A percentile compares a stretch with the other conserved stretches of the same genome.
Conservation (phyloP, 2,113 vertebrate species). For the Strigops habroptila region DNA sequence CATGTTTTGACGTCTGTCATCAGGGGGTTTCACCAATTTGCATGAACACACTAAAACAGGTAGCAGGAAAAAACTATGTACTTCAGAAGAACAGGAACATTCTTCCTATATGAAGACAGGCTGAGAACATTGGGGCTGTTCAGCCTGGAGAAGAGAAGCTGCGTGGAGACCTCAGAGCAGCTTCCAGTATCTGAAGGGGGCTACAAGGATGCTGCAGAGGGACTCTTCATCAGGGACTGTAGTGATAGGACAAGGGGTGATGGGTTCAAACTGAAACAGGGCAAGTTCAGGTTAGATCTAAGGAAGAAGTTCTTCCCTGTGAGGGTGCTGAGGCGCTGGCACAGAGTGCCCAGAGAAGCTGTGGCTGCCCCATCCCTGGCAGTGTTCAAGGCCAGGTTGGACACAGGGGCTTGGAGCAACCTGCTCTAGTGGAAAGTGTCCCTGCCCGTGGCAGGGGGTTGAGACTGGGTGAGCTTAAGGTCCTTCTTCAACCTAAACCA, state of each 20-base stretch:
- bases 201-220: too few species aligned
- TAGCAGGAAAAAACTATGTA: constrained; percentile 6
- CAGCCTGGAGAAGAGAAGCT: too few species aligned
- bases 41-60: constrained; percentile 36
- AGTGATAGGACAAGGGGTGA: too few species aligned
- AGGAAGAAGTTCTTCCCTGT: too few species aligned
- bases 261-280: too few species aligned
- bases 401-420: not conserved
- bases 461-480: not conserved
- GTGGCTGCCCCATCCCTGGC: not conserved
- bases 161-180: too few species aligned
- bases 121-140: too few species aligned
- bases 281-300: too few species aligned
- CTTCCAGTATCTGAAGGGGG: too few species aligned
- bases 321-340: too few species aligned
- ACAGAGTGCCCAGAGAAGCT: too few species aligned
- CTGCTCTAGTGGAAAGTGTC: not conserved
- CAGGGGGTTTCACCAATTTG: constrained; percentile 52
- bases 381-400: not conserved
- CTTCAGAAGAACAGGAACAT: constrained; percentile 1
- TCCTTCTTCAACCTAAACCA: not conserved
- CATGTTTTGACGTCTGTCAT: not conserved
- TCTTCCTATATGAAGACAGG: not conserved
- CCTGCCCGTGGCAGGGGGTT: not conserved
- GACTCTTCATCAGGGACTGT: too few species aligned